A percentile compares a stretch with the other conserved stretches of the same genome.
Conservation (phyloP, 2,113 vertebrate genomes). For the cattle (Bos taurus) region ARS-UCD2.0 NC_037356.1:24979501-24980000, state of each 20-base stretch:
- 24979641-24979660: constrained; percentile 23
- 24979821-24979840: background rate
- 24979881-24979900: background rate
- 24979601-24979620: constrained; percentile 74
- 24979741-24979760: background rate
- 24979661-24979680: background rate
- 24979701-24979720: background rate
- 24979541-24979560: constrained; percentile 68
- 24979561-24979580: constrained; percentile 62
- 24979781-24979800: constrained; percentile 42
- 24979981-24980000: constrained; percentile 77
- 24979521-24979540: constrained; percentile 45
- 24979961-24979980: constrained; percentile 74
- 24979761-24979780: background rate
- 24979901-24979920: constrained; percentile 45
- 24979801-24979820: background rate
- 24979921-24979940: constrained; percentile 72
- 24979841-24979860: background rate
- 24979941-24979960: constrained; percentile 74
- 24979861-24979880: background rate
- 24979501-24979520: constrained; percentile 28
- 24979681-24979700: constrained; percentile 18
- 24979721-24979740: background rate
- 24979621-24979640: constrained; percentile 40
- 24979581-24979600: constrained; percentile 49